Base-by-base conservation (phyloP, 2,113 vertebrate species). In the Melanocharis versteri region DNA sequence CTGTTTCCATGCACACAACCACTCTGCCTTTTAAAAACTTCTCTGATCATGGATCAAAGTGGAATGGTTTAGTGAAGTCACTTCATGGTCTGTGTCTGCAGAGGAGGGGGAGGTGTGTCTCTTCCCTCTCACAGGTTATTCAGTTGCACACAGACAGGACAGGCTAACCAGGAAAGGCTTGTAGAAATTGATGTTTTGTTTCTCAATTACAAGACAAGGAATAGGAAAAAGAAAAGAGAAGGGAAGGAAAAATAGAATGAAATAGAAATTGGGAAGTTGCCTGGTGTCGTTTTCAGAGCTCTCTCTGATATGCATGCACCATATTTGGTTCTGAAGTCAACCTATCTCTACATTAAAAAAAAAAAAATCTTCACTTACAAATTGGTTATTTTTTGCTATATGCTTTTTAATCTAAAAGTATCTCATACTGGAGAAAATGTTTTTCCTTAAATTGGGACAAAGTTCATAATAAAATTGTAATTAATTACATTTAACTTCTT, bases 121-220 rank as follows among this genome's bases (percentile, higher is more conserved):
- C n/a, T 73, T 80, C 62, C n/a, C 10, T 58, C 31, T 61, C 68
- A 50, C 0, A 1, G 30, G 50, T 11, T 39, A 14, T 37, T 53
- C 60, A 35, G 9, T 13, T 62, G 21, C 0, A 1, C 26, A 10
- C 1, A 5, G 45, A 42, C 5, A 8, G 37, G 42, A 71, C 30
- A 73, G 33, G 23, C 2, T 50, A 60, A n/a, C 23, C 27, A 47
- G 30, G 9, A 76, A 64, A 40, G 9, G 2, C 45, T n/a, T 45
- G 13, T 3, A 45, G 68, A 83, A 92, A 69, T 10, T 3, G 1
- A 17, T 7, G 17, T 4, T 68, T 85, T 68, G 15, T 86, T 92
- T 86, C 37, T 86, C 13, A 35, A 3, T 16, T 82, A 33, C 65
- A 40, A 58, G 39, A 21, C 18, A 65, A 54, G 15, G 4, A 90